Conservation (phyloP, 2,888 invertebrate genomes). For the Synergus japonicus region DNA sequence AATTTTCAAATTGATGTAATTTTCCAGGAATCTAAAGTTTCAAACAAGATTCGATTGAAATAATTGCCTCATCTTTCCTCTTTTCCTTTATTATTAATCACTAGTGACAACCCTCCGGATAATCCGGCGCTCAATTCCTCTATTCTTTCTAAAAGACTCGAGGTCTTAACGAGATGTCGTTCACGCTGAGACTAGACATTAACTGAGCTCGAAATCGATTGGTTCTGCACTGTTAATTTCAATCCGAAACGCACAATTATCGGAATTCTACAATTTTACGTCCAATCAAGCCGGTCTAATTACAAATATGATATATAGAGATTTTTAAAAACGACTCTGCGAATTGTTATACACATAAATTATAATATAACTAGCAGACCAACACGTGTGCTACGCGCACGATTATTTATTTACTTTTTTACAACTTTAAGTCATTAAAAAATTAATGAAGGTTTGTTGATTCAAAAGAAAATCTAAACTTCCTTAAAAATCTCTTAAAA, state of each 20-base stretch:
- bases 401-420: too few relatives aligned
- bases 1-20: too few relatives aligned
- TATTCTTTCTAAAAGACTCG: background rate
- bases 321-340: too few relatives aligned
- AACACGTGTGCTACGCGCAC: too few relatives aligned
- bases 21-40: too few relatives aligned
- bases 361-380: too few relatives aligned
- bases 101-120: slow-evolving; percentile 6
- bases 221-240: slow-evolving; percentile 21
- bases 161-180: slow-evolving; percentile 33
- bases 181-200: slow-evolving; percentile 23
- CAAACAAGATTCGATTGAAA: background rate
- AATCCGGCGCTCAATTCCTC: background rate
- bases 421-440: too few relatives aligned
- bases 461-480: too few relatives aligned
- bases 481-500: too few relatives aligned
- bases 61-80: background rate
- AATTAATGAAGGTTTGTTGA: too few relatives aligned
- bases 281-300: background rate
- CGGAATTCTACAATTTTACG: background rate
- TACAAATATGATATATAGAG: background rate
- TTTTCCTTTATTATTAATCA: slow-evolving; percentile 23
- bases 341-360: too few relatives aligned
- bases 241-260: slow-evolving; percentile 8
- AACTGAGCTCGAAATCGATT: slow-evolving; percentile 9